Evolutionary conservation across 1,140 invertebrate species (phyloP), one percentile per base, ranked within the genome.

Genomic region (Coelopa frigida): DNA sequence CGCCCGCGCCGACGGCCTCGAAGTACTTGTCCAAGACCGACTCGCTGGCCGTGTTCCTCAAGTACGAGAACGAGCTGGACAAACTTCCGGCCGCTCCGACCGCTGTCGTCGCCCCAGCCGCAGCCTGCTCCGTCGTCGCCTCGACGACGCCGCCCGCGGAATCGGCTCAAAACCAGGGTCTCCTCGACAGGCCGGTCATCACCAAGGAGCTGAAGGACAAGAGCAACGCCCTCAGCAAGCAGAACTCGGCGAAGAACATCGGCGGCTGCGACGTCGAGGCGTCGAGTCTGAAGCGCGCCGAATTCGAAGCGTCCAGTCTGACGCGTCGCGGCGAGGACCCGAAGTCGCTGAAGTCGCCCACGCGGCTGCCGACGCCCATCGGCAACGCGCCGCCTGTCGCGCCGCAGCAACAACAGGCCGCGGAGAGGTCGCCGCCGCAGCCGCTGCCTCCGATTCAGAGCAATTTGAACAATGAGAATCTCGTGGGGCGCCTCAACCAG

Each of bases 121-220:
- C n/a, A n/a, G n/a, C n/a, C 8, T 1, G 11, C 39, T 14, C 20
- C 20, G 23, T 29, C 23, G 12, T 18, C 27, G 5, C 21, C 4
- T 2, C 24, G 35, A n/a, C 29, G 24, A 33, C 32, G 3, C n/a
- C 4, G 12, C 8, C 7, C 5, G 8, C 26, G 8, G 24, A 3
- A 11, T 11, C n/a, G 22, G 11, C n/a, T 20, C 31, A n/a, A 7
- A 33, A 24, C 18, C 35, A 8, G 24, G 29, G 1, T 14, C 27
- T 11, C 15, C 26, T 44, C 10, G 21, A 44, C 22, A 43, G 49
- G 15, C 55, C 60, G 32, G 22, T 66, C 10, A 66, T 46, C 35
- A 61, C 54, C 42, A 70, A 70, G 40, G 67, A 70, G 20, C 49
- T 62, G 0, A 70, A 70, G 46, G 68, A 69, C 6, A 68, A 70